Base-by-base conservation (phyloP, 2,797 vertebrate species). In the Schizopygopsis malacanthus region DNA sequence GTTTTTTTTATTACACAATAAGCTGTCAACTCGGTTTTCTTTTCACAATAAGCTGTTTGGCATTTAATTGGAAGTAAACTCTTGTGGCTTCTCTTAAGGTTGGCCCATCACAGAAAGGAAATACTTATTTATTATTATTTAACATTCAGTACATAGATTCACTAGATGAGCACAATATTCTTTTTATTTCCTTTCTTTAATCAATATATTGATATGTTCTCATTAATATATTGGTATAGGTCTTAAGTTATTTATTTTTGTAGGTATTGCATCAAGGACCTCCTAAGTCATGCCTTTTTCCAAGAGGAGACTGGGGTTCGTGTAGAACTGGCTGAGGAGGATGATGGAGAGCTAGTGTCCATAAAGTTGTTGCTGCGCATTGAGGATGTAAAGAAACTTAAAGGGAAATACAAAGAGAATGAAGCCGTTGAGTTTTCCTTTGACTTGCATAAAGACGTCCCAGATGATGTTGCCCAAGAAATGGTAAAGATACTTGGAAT, bases 391-490 rank as follows among this genome's bases (percentile, higher is more conserved):
- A 99, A 99, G 93, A 98, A 98, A 89, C 96, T 99, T 25, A 99
- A 99, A 94, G 98, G 98, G 89, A 99, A 99, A 94, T 99, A 99
- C 87, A 99, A 99, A 93, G 98, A 99, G 91, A 99, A 99, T 79
- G 98, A 99, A 93, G 98, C 98, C 83, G 98, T 99, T 86, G 98
- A 99, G 89, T 99, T 99, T 95, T 99, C 97, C 76, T 99, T 99
- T 94, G 98, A 99, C 92, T 96, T 99, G 92, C 95, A 94, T 91
- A 98, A 97, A 94, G 98, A 99, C 73, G 96, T 98, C 78, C 96
- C 98, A 52, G 98, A 99, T 89, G 98, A 98, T 75, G 98, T 99
- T 91, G 97, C 98, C 76, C 98, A 99, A 92, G 98, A 99, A 95
- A 99, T 99, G 98, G 98, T 99, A 92, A 96, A 92, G 12, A 76